A percentile compares a stretch with the other conserved stretches of the same genome.
Evolutionary conservation across 1,140 invertebrate species (phyloP).

Genomic region (Scaptomyza hsui): DNA sequence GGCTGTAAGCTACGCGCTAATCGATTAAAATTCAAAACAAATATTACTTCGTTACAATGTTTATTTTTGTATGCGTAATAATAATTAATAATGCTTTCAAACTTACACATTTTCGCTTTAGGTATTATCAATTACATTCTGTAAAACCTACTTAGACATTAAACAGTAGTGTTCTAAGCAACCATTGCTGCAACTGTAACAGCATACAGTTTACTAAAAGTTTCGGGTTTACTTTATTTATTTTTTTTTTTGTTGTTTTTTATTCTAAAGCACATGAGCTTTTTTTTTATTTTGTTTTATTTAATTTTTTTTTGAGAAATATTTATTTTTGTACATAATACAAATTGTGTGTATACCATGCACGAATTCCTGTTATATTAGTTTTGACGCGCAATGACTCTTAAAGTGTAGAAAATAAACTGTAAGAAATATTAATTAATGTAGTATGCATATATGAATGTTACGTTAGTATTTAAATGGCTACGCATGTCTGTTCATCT

Average conservation of each 20-base stretch:
- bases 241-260: slow-evolving; percentile 34
- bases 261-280: slow-evolving; percentile 34
- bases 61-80: slow-evolving; percentile 57
- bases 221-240: slow-evolving; percentile 37
- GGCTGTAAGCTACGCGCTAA: slow-evolving; percentile 12
- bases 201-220: slow-evolving; percentile 61
- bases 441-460: slow-evolving; percentile 66
- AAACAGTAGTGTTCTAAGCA: slow-evolving; percentile 60
- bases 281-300: slow-evolving; percentile 48
- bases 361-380: slow-evolving; percentile 39
- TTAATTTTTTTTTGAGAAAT: slow-evolving; percentile 31
- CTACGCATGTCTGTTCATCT: slow-evolving; percentile 59
- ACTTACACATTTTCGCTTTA: slow-evolving; percentile 56
- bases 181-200: slow-evolving; percentile 54
- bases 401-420: slow-evolving; percentile 73
- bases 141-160: slow-evolving; percentile 81
- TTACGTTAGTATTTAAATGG: slow-evolving; percentile 62
- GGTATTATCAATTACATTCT: slow-evolving; percentile 71
- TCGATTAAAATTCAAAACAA: neutral
- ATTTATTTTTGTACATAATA: slow-evolving; percentile 67
- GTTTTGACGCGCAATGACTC: slow-evolving; percentile 59
- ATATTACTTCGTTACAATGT: slow-evolving; percentile 61
- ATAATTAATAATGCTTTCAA: slow-evolving; percentile 59
- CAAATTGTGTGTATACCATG: slow-evolving; percentile 65
- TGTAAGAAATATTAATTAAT: slow-evolving; percentile 75